phyloP scores from a whole-genome alignment of 2,797 vertebrate species.

The Lagocephalus sceleratus region DNA sequence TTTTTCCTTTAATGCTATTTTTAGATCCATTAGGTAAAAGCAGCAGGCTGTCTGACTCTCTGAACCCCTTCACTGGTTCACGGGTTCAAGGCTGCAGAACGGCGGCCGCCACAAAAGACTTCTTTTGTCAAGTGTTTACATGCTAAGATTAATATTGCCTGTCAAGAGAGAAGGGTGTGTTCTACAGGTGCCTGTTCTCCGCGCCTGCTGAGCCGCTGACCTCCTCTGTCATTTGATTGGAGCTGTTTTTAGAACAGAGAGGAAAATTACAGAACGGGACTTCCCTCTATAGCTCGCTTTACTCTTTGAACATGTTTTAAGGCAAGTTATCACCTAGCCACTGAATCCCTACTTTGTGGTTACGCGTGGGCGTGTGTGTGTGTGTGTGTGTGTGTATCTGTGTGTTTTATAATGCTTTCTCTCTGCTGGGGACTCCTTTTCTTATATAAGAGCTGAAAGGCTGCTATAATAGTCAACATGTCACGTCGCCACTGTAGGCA shows the following conservation, averaged over 20 bases:
- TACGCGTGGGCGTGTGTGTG: constrained; percentile 36
- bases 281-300: constrained; percentile 51
- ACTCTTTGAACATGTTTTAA: constrained; percentile 60
- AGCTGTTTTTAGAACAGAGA: constrained; percentile 71
- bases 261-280: constrained; percentile 50
- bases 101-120: constrained; percentile 50
- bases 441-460: constrained; percentile 72
- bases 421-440: constrained; percentile 61
- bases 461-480: constrained; percentile 75
- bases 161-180: constrained; percentile 63
- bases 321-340: constrained; percentile 44
- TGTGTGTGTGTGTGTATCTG: constrained; percentile 7
- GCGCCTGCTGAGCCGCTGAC: constrained; percentile 47
- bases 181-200: constrained; percentile 70
- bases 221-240: constrained; percentile 61
- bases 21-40: constrained; percentile 73
- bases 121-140: constrained; percentile 66
- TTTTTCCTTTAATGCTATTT: constrained; percentile 71
- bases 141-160: constrained; percentile 72
- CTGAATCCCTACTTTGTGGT: constrained; percentile 18
- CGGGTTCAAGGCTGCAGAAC: constrained; percentile 62
- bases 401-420: constrained; percentile 44
- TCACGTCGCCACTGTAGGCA: constrained; percentile 69
- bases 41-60: constrained; percentile 64
- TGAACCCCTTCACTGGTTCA: constrained; percentile 64